These are phyloP conservation scores for Grammomys surdaster DNA, from an alignment of 2,113 vertebrate species.

Conservation along the genomic window DNA sequence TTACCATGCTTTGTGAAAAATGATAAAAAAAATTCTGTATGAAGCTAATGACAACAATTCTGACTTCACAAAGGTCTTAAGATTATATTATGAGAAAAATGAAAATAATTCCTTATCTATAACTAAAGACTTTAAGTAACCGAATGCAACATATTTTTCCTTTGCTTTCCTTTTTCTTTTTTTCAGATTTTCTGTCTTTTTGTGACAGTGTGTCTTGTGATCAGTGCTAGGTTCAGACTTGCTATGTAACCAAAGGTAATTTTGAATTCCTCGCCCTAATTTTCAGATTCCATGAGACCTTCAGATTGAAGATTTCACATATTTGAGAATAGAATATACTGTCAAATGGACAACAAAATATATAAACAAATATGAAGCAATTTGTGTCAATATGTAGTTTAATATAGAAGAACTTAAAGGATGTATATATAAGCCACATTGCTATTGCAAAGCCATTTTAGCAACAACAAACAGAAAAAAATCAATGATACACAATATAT, in stretches of 20 bases:
- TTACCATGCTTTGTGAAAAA: not conserved
- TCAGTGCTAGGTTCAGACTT: not conserved
- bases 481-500: not conserved
- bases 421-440: not conserved
- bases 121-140: not conserved
- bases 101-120: not conserved
- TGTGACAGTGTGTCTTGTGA: not conserved
- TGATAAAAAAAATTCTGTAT: not conserved
- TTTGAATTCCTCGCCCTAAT: not conserved
- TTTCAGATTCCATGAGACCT: not conserved
- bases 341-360: not conserved
- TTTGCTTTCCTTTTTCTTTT: not conserved
- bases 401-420: not conserved
- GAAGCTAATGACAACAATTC: not conserved
- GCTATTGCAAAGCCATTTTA: not conserved
- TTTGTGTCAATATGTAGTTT: not conserved
- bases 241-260: not conserved
- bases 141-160: not conserved
- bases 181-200: not conserved
- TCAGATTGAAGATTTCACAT: not conserved
- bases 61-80: not conserved
- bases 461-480: not conserved
- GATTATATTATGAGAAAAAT: not conserved
- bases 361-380: not conserved
- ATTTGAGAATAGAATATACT: not conserved